A percentile compares a stretch with the other conserved stretches of the same genome.
Evolutionary conservation across 2,888 invertebrate genomes (phyloP).

Genomic region (Trypoxylon attenuatum): DNA sequence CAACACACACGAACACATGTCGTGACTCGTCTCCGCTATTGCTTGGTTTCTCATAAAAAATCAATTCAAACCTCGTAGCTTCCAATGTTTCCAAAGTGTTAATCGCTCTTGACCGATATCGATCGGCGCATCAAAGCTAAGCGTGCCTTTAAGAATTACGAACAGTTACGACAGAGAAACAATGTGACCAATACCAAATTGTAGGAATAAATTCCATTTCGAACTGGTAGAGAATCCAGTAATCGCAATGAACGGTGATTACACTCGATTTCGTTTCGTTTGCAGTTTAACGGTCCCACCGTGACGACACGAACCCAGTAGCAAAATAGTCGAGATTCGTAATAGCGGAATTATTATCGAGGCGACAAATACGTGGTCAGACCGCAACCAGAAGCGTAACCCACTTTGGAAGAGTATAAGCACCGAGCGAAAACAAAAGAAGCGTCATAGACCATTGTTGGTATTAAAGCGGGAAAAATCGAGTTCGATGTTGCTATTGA

Average conservation of each 20-base stretch:
- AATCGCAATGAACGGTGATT: background rate
- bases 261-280: background rate
- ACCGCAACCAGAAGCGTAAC: constrained; percentile 54
- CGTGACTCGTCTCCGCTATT: background rate
- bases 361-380: constrained; percentile 24
- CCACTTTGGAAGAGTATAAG: constrained; percentile 40
- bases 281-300: too few species aligned
- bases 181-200: too few species aligned
- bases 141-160: too few species aligned
- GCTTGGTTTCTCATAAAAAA: too few species aligned
- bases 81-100: too few species aligned
- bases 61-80: too few species aligned
- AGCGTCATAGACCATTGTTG: background rate
- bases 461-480: too few species aligned
- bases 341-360: constrained; percentile 16
- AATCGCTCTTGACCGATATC: too few species aligned
- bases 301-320: background rate
- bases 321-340: background rate
- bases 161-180: too few species aligned
- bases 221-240: too few species aligned
- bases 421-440: background rate
- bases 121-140: too few species aligned
- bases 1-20: constrained; percentile 23
- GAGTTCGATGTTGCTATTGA: background rate
- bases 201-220: too few species aligned